A percentile compares a stretch with the other conserved stretches of the same genome.
phyloP scores from a whole-genome alignment of 2,797 vertebrate species.

The Sebastes miniatus region DNA sequence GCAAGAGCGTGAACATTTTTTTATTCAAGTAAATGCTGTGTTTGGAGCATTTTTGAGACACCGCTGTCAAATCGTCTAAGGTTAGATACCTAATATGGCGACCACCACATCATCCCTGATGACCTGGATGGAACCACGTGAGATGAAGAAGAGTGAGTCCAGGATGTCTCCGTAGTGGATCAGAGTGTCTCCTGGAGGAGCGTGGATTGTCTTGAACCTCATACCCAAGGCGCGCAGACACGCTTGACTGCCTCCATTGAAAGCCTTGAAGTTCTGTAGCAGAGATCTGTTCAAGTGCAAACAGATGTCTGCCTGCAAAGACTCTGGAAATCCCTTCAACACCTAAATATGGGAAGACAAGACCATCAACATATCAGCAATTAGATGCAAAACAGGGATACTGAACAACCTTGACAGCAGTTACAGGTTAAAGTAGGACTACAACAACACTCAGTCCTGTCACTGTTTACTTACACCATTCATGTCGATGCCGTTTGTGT shows the following conservation, averaged over 20 bases:
- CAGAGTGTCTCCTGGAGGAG: constrained; percentile 91
- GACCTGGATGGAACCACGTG: constrained; percentile 94
- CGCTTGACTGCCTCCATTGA: constrained; percentile 91
- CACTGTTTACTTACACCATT: constrained; percentile 86
- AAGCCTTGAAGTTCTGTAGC: constrained; percentile 93
- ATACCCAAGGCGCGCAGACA: constrained; percentile 90
- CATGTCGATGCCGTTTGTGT: constrained; percentile 98
- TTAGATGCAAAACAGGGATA: not conserved
- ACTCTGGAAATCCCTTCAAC: constrained; percentile 95
- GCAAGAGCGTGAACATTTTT: constrained; percentile 5
- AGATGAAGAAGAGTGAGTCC: constrained; percentile 94
- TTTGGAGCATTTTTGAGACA: not conserved
- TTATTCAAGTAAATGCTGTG: not conserved
- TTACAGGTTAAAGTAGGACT: not conserved
- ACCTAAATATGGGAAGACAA: constrained; percentile 79
- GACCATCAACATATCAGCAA: not conserved
- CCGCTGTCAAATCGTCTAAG: not conserved
- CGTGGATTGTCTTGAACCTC: constrained; percentile 93
- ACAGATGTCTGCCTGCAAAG: constrained; percentile 96
- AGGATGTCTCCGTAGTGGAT: constrained; percentile 94
- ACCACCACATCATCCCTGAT: constrained; percentile 90
- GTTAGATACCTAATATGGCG: constrained; percentile 87
- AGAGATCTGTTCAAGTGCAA: constrained; percentile 94
- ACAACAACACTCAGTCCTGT: not conserved
- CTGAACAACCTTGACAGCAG: not conserved